phyloP scores from a whole-genome alignment of 2,888 invertebrate species.

The Spisula subtruncata region DNA sequence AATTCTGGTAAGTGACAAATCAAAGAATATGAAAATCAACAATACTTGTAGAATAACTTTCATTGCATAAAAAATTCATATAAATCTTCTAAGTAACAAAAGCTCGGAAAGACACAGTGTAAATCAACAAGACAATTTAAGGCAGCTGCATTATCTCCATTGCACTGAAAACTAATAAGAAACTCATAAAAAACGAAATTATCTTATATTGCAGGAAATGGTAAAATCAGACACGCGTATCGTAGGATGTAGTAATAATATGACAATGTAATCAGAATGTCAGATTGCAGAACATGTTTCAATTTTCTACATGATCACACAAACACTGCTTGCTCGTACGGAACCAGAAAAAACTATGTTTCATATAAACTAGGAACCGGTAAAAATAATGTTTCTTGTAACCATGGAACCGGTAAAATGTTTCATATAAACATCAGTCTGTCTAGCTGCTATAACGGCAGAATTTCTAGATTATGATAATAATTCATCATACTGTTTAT shows the following conservation, averaged over 20 bases:
- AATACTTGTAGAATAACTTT: no score
- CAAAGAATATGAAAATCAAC: no score
- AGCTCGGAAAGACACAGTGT: no score
- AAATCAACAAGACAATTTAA: not conserved
- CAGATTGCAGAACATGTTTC: not conserved
- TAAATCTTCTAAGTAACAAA: no score
- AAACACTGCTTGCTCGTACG: not conserved
- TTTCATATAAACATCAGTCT: not conserved
- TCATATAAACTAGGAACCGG: no score
- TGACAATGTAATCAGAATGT: slow-evolving; percentile 11
- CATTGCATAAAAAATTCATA: no score
- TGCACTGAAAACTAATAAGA: not conserved
- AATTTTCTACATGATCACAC: slow-evolving; percentile 12
- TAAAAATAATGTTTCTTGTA: no score
- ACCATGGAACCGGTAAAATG: not conserved
- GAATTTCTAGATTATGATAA: not conserved
- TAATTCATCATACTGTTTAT: not conserved
- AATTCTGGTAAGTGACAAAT: no score
- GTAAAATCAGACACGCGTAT: not conserved
- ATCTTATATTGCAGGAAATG: no score
- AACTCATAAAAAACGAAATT: not conserved
- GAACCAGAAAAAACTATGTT: not conserved
- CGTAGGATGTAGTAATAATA: not conserved
- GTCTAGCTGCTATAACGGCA: not conserved
- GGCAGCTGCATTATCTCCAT: not conserved